A percentile compares a stretch with the other conserved stretches of the same genome.
Conservation (phyloP, 2,888 invertebrate genomes). For the Cryptosula pallasiana region DNA sequence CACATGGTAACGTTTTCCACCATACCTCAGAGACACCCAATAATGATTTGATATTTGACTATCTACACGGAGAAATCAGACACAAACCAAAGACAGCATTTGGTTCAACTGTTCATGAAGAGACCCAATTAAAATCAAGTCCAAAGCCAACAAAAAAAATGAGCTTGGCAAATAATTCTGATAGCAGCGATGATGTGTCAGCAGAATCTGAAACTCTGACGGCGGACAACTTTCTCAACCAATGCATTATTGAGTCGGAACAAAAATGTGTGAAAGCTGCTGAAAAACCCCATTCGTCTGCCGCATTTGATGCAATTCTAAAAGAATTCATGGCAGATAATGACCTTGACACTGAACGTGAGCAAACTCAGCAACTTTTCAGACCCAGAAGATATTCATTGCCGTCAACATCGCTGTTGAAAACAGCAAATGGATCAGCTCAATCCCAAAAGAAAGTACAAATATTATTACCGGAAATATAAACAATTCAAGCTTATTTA, state of each 20-base stretch:
- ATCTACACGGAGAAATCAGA: slow-evolving; percentile 5
- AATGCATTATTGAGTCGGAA: neutral
- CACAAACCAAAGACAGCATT: slow-evolving; percentile 20
- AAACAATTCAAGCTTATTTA: too few species aligned
- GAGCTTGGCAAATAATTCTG: neutral
- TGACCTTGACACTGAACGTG: neutral
- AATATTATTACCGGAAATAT: neutral
- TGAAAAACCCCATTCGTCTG: neutral
- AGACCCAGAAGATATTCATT: neutral
- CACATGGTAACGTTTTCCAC: neutral
- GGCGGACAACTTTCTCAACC: neutral
- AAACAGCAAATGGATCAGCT: neutral
- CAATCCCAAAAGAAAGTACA: neutral
- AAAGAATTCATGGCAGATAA: neutral
- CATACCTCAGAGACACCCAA: neutral
- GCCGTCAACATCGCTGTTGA: neutral
- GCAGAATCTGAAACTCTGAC: neutral
- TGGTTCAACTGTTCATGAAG: neutral
- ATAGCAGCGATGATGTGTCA: neutral
- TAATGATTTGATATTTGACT: slow-evolving; percentile 1
- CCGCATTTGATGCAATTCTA: neutral
- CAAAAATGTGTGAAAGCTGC: neutral
- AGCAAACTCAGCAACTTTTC: neutral
- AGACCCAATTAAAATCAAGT: neutral
- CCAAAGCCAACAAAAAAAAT: neutral